Evolutionary conservation across 1,140 invertebrate species (phyloP), one percentile per base, ranked within the genome.

Genomic region (Solenopsis invicta): DNA sequence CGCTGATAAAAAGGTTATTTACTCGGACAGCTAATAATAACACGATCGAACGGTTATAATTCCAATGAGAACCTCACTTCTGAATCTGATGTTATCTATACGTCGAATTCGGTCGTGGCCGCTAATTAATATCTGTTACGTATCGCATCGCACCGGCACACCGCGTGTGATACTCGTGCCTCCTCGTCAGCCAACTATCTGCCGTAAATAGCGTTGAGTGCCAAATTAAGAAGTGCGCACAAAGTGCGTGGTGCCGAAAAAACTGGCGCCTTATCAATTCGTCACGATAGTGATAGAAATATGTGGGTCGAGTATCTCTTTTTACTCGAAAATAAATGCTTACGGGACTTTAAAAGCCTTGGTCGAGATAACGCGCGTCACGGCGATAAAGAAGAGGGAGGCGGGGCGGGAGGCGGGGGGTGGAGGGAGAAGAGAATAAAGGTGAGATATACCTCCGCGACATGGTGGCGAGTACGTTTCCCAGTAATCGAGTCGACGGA

Each of bases 401-500:
- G 37, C 1, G 13, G 52, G 5, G n/a, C n/a, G n/a, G 16, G 1
- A 10, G 62, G 9, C 8, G 21, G 2, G 24, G 1, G 10, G n/a
- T 12, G 4, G 24, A 54, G 18, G 45, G 24, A 29, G 18, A 2
- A 59, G 1, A n/a, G 13, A 67, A 8, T 52, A 67, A 21, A 45
- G 24, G 29, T 86, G 88, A 91, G 86, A 92, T 92, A 92, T 92
- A 93, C 94, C 93, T 95, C 94, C 76, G 93, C 91, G 91, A 94
- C 94, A 94, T 95, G 94, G 87, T 95, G 94, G 86, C 95, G 94
- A 86, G 94, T 93, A 88, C 95, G 93, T 95, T 95, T 95, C 77
- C 94, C 94, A 87, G 94, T 95, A 87, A 95, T 92, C 91, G 94
- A 95, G 92, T 95, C 95, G 72, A 95, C 94, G 76, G 95, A 95